Evolutionary conservation across 2,888 invertebrate genomes (phyloP), one percentile per base, ranked within the genome.

Genomic region (Caenorhabditis imperialis): DNA sequence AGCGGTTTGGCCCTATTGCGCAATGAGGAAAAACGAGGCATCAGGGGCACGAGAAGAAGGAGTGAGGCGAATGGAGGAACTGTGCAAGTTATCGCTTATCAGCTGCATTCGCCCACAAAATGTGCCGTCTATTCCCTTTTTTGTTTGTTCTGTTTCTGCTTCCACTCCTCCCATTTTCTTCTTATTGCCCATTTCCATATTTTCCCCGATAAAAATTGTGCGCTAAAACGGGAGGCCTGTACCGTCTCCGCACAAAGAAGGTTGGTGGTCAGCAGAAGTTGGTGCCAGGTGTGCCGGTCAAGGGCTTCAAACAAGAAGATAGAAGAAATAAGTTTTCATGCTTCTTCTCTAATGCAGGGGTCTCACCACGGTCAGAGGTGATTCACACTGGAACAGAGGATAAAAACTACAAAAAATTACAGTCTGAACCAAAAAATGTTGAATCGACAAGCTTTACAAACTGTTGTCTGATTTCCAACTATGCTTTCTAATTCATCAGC

Each of bases 1-100:
- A 67, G 67, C 67, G 67, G 67, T 67, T 67, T 50, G 67, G 50
- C 44, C 57, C 44, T 27, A 67, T 67, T 67, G 67, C 67, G 67
- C 57, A 42, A 50, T 40, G 42, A 23, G 23, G 33, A 50, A 35
- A 42, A 50, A 18, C 5, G 44, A 12, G 1, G 20, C 12, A 4
- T 6, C 27, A 30, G 27, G 5, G 6, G 23, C 8, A 35, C 27
- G 45, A 27, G n/a, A 60, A 25, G 16, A 16, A 47, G 20, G n/a
- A 27, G 33, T 37, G 23, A 42, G n/a, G 48, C 7, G 30, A 30
- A 30, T 30, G 20, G 16, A 25, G 30, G 12, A 10, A 30, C 14
- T 45, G 18, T n/a, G 23, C 10, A 4, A 16, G 18, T 23, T 20
- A 20, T 50, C 33, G 20, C 38, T 58, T 58, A 58, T 57, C 57